phyloP scores from a whole-genome alignment of 1,140 invertebrate genomes.

The Augochlora pura region DNA sequence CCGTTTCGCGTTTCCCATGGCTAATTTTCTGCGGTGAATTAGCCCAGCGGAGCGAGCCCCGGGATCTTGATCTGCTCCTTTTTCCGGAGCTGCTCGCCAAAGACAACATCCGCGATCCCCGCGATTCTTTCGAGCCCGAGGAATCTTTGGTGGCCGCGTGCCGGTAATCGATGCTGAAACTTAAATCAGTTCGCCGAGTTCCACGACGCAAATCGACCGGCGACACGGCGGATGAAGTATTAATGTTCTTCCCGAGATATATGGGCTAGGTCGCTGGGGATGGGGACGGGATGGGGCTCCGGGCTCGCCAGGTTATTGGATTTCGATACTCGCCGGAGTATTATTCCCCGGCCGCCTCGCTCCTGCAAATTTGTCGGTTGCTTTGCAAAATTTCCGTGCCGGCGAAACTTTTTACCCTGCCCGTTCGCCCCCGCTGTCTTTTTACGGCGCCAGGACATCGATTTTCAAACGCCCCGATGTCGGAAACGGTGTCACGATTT shows the following conservation, averaged over 20 bases:
- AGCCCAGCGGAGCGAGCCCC: neutral
- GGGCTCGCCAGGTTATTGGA: conserved; percentile 18
- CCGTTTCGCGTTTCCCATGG: neutral
- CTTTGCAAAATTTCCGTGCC: conserved; percentile 22
- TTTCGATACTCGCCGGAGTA: conserved; percentile 34
- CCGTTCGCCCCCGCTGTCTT: too few species aligned
- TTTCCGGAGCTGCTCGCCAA: neutral
- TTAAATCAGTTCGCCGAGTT: conserved; percentile 39
- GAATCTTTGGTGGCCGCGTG: neutral
- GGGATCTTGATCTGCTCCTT: neutral
- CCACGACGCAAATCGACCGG: conserved; percentile 32
- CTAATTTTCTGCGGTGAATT: conserved; percentile 3
- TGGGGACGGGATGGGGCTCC: neutral
- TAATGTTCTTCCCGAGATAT: conserved; percentile 42
- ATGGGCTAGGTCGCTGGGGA: conserved; percentile 15
- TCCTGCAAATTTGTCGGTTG: conserved; percentile 22
- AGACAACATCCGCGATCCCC: too few species aligned
- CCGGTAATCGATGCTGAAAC: conserved; percentile 43
- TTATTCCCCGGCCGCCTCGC: conserved; percentile 13
- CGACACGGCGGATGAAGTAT: conserved; percentile 43
- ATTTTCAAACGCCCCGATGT: too few species aligned
- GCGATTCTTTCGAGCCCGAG: neutral
- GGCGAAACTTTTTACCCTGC: too few species aligned
- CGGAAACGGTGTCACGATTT: too few species aligned
- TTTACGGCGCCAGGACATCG: too few species aligned